A percentile compares a stretch with the other conserved stretches of the same genome.
These are phyloP conservation scores for Psephotus haematonotus DNA, from an alignment of 2,113 vertebrate genomes.

Conservation along the genomic window DNA sequence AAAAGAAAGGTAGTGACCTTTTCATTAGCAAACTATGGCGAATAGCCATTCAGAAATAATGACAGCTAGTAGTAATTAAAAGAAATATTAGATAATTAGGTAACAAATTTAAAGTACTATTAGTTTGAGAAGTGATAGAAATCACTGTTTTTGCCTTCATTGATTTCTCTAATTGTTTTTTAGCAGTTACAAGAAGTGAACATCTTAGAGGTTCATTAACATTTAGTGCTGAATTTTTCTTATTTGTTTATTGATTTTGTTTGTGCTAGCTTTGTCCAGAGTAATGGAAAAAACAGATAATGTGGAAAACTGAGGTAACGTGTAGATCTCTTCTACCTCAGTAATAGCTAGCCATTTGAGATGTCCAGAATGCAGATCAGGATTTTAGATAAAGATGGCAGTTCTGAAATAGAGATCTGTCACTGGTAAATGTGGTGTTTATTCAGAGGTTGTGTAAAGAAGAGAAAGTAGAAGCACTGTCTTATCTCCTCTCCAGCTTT, in stretches of 20 bases:
- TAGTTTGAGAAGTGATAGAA: neutral
- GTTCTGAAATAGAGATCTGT: neutral
- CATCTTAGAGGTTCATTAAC: neutral
- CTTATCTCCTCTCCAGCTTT: neutral
- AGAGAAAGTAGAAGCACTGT: neutral
- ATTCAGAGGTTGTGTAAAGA: neutral
- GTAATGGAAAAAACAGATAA: neutral
- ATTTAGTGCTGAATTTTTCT: neutral
- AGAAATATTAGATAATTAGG: neutral
- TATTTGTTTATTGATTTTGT: neutral
- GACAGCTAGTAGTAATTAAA: neutral
- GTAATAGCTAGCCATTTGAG: neutral
- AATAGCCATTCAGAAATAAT: neutral
- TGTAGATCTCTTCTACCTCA: neutral
- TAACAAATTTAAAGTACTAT: neutral
- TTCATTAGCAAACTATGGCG: neutral
- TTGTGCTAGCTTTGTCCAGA: neutral
- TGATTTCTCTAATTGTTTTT: neutral
- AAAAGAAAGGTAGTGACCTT: neutral
- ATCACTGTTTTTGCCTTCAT: neutral
- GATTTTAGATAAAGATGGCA: neutral
- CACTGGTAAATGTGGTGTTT: neutral
- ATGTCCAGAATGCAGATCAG: neutral
- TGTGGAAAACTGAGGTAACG: neutral
- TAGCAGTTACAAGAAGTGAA: neutral